Evolutionary conservation across 2,888 invertebrate species (phyloP), one percentile per base, ranked within the genome.

Genomic region (Hyposoter dolosus): DNA sequence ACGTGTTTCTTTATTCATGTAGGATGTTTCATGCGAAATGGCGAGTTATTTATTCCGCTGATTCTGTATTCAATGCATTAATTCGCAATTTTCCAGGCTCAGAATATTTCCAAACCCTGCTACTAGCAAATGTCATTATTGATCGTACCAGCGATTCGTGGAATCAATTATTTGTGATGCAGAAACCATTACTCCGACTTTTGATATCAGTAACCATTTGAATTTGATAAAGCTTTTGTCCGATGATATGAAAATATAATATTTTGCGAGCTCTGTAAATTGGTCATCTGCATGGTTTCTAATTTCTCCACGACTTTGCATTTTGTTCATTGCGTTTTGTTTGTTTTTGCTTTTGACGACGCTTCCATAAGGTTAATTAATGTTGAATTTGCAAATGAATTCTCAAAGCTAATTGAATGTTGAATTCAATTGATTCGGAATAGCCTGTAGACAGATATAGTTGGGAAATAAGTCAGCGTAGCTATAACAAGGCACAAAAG

Each of bases 401-500:
- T 47, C 3, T 28, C 15, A 40, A 43, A 28, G 17, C 9, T n/a
- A 60, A 60, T 74, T 43, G n/a, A 56, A 66, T 17, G 53, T n/a
- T 50, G 56, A 9, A 28, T 32, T 56, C 43, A 79, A 19, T 43
- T 4, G 69, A 32, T 47, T 19, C 12, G 69, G 68, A 69, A 69
- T 68, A 23, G 19, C 53, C 76, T 35, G 35, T 77, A 40, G 45
- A 35, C 35, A 40, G 23, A 40, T 19, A 66, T 56, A 43, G 32
- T 17, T 50, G 65, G n/a, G 50, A 32, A 65, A 81, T 77, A 77
- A 68, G 40, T 50, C 47, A 43, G 68, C 45, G 23, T 43, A 60
- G 72, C 35, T 75, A 75, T 75, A 75, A 75, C 74, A 75, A 75
- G 74, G 69, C 45, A 53, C 23, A 83, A 80, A 85, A 85, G 85